Percentiles rank a stretch among this genome's conserved stretches.
Conservation (phyloP, 2,113 vertebrate genomes). For the Stictonetta naevosa region DNA sequence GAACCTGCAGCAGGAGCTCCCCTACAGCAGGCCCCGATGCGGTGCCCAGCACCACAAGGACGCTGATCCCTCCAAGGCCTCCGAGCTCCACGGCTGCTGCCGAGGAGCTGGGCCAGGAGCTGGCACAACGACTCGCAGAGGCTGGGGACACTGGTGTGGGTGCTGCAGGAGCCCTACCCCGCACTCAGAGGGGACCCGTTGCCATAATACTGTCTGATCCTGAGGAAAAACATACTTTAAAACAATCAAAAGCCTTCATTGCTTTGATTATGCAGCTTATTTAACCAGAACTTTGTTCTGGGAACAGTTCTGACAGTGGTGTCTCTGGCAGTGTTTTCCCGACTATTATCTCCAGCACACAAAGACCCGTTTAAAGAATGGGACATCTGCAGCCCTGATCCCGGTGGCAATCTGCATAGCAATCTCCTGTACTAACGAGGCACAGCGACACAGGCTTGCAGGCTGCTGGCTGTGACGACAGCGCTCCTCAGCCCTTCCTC, state of each 20-base stretch:
- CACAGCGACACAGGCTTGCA: not conserved
- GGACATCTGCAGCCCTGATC: slow-evolving; percentile 27
- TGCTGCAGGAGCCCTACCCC: not conserved
- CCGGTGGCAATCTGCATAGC: not conserved
- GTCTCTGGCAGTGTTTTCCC: not conserved
- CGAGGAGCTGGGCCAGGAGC: not conserved
- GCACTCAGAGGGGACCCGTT: fast-evolving
- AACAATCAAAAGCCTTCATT: not conserved
- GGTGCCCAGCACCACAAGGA: not conserved
- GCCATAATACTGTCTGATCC: not conserved
- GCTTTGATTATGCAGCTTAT: not conserved
- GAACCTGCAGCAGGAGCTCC: not conserved
- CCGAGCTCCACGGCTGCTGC: fast-evolving
- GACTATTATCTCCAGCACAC: slow-evolving; percentile 31
- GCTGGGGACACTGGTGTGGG: fast-evolving
- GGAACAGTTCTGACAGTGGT: not conserved
- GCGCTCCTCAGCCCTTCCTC: not conserved
- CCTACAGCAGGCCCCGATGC: not conserved
- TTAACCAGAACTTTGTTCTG: not conserved
- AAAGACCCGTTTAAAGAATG: not conserved
- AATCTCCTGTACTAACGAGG: not conserved
- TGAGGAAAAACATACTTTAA: not conserved
- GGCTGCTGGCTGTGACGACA: not conserved
- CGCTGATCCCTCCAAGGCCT: no score
- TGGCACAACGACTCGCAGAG: not conserved